Evolutionary conservation across 92 coral and sea anemone genomes (phyloP).

Genomic region (Epizoanthus illoricatus): DNA sequence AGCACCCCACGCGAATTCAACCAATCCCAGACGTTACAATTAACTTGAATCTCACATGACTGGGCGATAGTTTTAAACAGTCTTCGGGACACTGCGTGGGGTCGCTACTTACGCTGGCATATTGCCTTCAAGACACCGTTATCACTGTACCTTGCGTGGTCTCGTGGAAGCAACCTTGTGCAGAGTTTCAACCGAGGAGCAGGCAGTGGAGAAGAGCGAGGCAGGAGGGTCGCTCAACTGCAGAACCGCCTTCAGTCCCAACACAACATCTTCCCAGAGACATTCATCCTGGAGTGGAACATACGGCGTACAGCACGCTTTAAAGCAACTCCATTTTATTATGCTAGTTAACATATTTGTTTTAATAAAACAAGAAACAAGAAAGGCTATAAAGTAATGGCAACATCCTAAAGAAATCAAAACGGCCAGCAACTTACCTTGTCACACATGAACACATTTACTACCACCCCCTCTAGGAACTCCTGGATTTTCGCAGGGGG

Average conservation of each 20-base stretch:
- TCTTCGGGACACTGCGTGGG: no score
- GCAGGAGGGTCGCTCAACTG: slow-evolving; percentile 70
- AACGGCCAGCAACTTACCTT: slow-evolving; percentile 33
- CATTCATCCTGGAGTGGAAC: slow-evolving; percentile 19
- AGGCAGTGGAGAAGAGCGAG: slow-evolving; percentile 64
- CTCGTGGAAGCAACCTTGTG: slow-evolving; percentile 41
- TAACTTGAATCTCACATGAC: no score
- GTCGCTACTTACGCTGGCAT: no score
- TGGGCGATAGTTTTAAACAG: no score
- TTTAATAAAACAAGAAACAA: no score
- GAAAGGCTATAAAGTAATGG: no score
- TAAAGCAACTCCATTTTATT: neutral
- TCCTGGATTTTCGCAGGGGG: slow-evolving; percentile 69
- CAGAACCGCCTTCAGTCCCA: slow-evolving; percentile 71
- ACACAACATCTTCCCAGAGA: slow-evolving; percentile 47
- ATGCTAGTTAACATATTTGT: no score
- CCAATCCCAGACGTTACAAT: no score
- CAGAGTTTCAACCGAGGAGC: slow-evolving; percentile 54
- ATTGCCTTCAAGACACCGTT: no score
- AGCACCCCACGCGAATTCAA: no score
- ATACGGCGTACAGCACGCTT: neutral
- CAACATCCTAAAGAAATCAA: no score
- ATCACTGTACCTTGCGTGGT: slow-evolving; percentile 27
- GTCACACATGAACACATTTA: slow-evolving; percentile 30
- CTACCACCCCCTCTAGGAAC: slow-evolving; percentile 60